A percentile compares a stretch with the other conserved stretches of the same genome.
These are phyloP conservation scores for Megalops atlanticus DNA, from an alignment of 2,113 vertebrate species.

Conservation along the genomic window DNA sequence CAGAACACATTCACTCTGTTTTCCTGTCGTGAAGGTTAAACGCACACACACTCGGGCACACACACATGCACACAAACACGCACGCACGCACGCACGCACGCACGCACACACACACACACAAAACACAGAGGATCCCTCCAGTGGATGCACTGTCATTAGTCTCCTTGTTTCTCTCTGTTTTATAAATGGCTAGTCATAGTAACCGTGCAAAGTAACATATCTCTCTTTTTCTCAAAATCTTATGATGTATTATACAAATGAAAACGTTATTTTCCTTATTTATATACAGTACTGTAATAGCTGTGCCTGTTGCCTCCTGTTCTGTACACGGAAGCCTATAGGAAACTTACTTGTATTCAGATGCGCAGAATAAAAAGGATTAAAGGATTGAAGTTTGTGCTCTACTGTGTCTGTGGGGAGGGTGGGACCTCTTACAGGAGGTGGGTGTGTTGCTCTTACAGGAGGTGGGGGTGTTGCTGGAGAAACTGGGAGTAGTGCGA, in stretches of 20 bases:
- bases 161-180: not conserved
- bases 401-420: not conserved
- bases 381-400: constrained; percentile 34
- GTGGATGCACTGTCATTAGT: not conserved
- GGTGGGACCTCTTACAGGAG: not conserved
- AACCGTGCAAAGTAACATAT: not conserved
- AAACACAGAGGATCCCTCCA: not conserved
- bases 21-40: not conserved
- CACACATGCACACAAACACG: too few species aligned
- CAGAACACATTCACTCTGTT: not conserved
- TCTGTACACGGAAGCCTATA: constrained; percentile 36
- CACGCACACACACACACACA: not conserved
- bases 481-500: too few species aligned
- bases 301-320: constrained; percentile 49
- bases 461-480: too few species aligned
- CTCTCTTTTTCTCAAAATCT: constrained; percentile 7
- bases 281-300: constrained; percentile 36
- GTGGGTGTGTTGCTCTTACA: too few species aligned
- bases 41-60: too few species aligned
- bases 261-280: constrained; percentile 33
- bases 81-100: too few species aligned
- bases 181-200: not conserved
- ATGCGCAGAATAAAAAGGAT: constrained; percentile 59
- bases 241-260: constrained; percentile 22
- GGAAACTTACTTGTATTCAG: constrained; percentile 20